Evolutionary conservation across 2,888 invertebrate species (phyloP).

Genomic region (Periphyllus acericola): DNA sequence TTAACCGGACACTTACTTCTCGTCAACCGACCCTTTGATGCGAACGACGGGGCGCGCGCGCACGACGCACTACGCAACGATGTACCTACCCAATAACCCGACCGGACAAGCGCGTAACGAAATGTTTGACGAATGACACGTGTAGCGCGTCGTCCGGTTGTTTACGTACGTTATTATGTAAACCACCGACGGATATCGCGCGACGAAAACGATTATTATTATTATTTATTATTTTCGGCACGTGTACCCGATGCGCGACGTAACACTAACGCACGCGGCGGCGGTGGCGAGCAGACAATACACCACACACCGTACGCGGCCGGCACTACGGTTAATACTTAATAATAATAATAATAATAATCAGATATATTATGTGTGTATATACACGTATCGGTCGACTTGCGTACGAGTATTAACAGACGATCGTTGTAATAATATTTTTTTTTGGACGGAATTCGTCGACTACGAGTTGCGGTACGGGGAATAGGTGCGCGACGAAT

Average conservation of each 20-base stretch:
- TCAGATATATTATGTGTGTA: no score
- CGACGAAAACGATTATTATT: not conserved
- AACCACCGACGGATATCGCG: not conserved
- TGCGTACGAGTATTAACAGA: not conserved
- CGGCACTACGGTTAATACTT: not conserved
- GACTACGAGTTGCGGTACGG: not conserved
- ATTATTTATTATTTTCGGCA: not conserved
- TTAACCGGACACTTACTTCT: not conserved
- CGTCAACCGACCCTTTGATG: not conserved
- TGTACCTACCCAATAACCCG: not conserved
- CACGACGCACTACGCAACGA: not conserved
- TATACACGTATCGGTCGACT: no score
- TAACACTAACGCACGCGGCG: not conserved
- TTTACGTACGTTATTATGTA: not conserved
- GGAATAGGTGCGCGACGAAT: conserved; percentile 11
- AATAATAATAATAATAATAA: not conserved
- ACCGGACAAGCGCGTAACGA: not conserved
- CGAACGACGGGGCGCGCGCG: not conserved
- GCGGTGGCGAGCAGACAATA: not conserved
- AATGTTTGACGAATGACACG: not conserved
- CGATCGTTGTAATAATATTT: not conserved
- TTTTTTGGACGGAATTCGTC: not conserved
- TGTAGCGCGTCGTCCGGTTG: not conserved
- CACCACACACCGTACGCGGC: not conserved
- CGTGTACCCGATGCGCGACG: not conserved